Percentiles rank a stretch among this genome's conserved stretches.
Evolutionary conservation across 2,888 invertebrate species (phyloP).

Genomic region (Oscheius onirici): DNA sequence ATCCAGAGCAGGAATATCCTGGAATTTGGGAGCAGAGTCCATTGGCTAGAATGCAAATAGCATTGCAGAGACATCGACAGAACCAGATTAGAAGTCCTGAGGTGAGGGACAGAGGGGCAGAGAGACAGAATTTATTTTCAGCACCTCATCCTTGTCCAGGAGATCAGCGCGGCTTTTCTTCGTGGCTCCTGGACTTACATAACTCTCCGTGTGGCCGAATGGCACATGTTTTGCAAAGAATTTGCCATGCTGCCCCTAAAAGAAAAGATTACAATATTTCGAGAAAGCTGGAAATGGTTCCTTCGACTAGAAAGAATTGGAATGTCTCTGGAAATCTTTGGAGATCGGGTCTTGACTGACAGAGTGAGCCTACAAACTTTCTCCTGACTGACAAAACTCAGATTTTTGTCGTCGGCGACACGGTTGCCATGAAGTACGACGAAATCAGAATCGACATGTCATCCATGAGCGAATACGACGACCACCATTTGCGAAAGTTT

Average conservation of each 20-base stretch:
- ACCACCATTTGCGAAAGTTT: constrained; percentile 26
- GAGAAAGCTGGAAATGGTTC: constrained; percentile 39
- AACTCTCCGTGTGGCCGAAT: constrained; percentile 39
- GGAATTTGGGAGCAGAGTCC: constrained; percentile 11
- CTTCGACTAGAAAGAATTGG: constrained; percentile 40
- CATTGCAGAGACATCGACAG: constrained; percentile 14
- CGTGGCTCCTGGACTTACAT: constrained; percentile 29
- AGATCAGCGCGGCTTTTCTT: neutral
- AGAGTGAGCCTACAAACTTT: too few species aligned
- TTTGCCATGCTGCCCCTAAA: constrained; percentile 39
- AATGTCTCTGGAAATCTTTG: constrained; percentile 43
- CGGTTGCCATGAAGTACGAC: neutral
- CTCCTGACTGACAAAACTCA: neutral
- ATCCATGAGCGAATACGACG: constrained; percentile 36
- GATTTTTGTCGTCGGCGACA: constrained; percentile 4
- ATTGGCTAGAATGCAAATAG: constrained; percentile 9
- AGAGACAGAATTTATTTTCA: too few species aligned
- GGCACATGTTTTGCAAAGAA: constrained; percentile 47
- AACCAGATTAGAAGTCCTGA: neutral
- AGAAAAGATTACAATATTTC: constrained; percentile 48
- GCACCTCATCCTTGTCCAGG: neutral
- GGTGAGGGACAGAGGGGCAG: too few species aligned
- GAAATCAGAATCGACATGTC: constrained; percentile 39
- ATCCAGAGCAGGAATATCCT: constrained; percentile 12
- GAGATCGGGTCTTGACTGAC: constrained; percentile 27